phyloP scores from a whole-genome alignment of 2,113 vertebrate genomes.

The Centropus unirufus region DNA sequence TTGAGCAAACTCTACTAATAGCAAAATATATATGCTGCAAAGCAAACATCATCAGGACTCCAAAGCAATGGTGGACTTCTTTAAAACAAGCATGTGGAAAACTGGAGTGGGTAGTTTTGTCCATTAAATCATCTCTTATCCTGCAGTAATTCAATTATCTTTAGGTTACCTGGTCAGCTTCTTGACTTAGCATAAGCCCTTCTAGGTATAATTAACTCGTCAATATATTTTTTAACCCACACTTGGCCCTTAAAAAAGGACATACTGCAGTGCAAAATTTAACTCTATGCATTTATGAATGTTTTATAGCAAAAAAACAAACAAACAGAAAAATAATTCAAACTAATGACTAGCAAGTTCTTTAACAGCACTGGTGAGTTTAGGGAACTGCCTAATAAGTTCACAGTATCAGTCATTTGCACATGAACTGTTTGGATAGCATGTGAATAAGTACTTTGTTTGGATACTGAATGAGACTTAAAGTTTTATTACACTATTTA shows the following conservation, averaged over 20 bases:
- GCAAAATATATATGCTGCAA: neutral
- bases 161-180: neutral
- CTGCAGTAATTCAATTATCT: constrained; percentile 14
- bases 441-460: neutral
- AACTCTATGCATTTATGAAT: neutral
- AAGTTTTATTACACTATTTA: neutral
- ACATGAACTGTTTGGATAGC: neutral
- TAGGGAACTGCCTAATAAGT: neutral
- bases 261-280: neutral
- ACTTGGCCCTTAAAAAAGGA: neutral
- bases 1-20: constrained; percentile 1
- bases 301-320: neutral
- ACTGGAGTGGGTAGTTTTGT: neutral
- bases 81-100: neutral
- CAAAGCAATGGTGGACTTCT: neutral
- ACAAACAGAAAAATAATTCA: neutral
- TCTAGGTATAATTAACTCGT: constrained; percentile 1
- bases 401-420: neutral
- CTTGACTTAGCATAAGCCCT: neutral
- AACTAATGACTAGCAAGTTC: neutral
- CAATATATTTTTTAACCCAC: neutral
- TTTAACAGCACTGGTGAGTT: neutral
- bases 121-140: constrained; percentile 6
- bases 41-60: neutral
- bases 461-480: neutral